These are phyloP conservation scores for Tolmerus cingulatus DNA, from an alignment of 2,888 invertebrate genomes.

Conservation along the genomic window DNA sequence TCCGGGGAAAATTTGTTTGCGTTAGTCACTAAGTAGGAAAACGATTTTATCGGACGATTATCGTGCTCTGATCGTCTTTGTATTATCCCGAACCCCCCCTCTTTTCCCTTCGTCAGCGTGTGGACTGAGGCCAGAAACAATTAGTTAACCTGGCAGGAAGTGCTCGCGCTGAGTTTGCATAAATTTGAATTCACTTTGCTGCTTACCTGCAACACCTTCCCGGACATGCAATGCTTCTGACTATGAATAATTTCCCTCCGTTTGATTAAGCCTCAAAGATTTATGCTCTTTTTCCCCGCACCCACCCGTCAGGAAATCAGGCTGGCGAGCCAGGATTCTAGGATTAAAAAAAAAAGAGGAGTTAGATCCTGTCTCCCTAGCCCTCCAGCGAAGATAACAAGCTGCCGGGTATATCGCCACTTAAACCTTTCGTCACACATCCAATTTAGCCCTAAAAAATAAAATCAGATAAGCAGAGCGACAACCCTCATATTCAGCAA, in stretches of 20 bases:
- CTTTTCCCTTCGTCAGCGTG: not conserved
- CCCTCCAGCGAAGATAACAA: not conserved
- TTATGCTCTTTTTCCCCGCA: not conserved
- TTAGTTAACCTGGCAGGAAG: not conserved
- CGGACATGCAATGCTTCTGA: not conserved
- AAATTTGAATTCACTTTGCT: not conserved
- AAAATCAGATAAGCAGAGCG: conserved; percentile 33
- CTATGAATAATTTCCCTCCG: not conserved
- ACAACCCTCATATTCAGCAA: conserved; percentile 35
- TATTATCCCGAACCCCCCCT: not conserved
- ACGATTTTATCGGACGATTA: not conserved
- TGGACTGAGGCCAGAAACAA: not conserved
- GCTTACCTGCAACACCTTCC: not conserved
- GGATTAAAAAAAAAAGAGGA: too few species aligned
- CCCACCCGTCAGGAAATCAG: not conserved
- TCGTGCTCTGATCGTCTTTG: not conserved
- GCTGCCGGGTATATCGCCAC: conserved; percentile 5
- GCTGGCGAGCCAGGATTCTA: not conserved
- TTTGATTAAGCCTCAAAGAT: not conserved
- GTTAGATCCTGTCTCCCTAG: not conserved
- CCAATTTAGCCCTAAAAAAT: conserved; percentile 36
- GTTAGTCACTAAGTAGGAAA: not conserved
- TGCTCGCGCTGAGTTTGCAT: not conserved
- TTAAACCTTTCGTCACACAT: conserved; percentile 36
- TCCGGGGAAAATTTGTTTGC: not conserved